These are phyloP conservation scores for Ceriagrion tenellum DNA, from an alignment of 2,888 invertebrate genomes.

Conservation along the genomic window DNA sequence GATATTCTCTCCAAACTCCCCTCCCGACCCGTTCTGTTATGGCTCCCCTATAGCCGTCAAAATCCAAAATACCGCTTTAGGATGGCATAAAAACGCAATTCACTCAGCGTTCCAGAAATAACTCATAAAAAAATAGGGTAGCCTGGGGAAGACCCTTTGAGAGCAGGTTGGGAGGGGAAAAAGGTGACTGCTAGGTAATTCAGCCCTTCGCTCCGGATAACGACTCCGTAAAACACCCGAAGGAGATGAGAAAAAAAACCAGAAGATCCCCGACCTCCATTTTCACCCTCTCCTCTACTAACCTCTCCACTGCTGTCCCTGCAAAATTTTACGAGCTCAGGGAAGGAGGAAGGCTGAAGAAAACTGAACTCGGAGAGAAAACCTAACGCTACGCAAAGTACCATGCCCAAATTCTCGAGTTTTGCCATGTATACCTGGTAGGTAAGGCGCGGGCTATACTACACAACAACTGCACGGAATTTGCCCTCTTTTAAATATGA, in stretches of 20 bases:
- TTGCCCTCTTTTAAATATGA: too few relatives aligned
- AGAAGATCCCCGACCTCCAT: not conserved
- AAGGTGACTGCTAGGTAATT: conserved; percentile 10
- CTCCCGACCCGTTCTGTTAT: not conserved
- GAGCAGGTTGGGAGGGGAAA: not conserved
- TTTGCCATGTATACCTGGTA: too few relatives aligned
- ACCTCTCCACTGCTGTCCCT: not conserved
- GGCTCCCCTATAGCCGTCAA: not conserved
- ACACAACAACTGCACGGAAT: too few relatives aligned
- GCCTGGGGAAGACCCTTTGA: not conserved
- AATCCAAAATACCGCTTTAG: conserved; percentile 18
- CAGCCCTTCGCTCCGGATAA: not conserved
- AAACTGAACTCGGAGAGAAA: too few relatives aligned
- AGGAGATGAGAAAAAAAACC: not conserved
- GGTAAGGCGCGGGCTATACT: too few relatives aligned
- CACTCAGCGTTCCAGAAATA: conserved; percentile 1
- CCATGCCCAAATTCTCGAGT: too few relatives aligned
- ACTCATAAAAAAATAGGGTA: not conserved
- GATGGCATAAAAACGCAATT: conserved; percentile 8
- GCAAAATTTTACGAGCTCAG: not conserved
- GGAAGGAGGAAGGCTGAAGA: too few relatives aligned
- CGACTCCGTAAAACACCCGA: not conserved
- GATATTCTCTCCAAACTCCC: not conserved
- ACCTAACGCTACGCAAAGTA: too few relatives aligned
- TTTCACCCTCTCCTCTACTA: not conserved